Base-by-base conservation (phyloP, 2,888 invertebrate species). In the Dexiosoma caninum region DNA sequence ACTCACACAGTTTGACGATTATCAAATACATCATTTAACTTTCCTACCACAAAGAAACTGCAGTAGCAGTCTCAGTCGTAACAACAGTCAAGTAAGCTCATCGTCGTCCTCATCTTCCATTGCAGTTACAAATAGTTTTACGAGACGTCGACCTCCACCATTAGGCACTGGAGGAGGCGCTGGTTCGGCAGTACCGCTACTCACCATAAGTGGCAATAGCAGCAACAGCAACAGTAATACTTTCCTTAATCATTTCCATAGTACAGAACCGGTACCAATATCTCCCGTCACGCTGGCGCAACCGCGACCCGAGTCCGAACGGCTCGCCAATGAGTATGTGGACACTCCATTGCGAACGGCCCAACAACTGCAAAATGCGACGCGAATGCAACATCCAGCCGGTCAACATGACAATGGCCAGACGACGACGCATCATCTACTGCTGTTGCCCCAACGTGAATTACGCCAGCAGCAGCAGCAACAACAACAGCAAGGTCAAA, bases 291-390 rank as follows among this genome's bases (percentile, higher is more conserved):
- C 92, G 84, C 90, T 92, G 88, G 92, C 92, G 87, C 92, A 92
- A 90, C 97, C 97, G 86, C 93, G 97, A 89, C 96, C 97, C 86
- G 95, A 95, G 91, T 93, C 93, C 89, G 96, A 96, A 90, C 93
- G 97, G 89, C 93, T 94, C 90, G 94, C 94, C 90, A 97, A 97
- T 92, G 96, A 97, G 91, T 97, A 97, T 93, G 96, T 97, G 91
- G 97, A 97, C 91, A 95, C 96, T 85, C 96, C 95, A 85, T 92
- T 94, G 88, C 93, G 93, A 88, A 92, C 90, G 79, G 91, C 92
- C 79, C 85, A 85, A 74, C 87, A 86, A 81, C 84, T 90, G 84
- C 91, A 92, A 86, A 91, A 91, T 88, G 90, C 91, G 84, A 90
- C 90, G 85, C 91, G 91, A 80, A 87, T 89, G 83, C 90, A 86